phyloP scores from a whole-genome alignment of 2,888 invertebrate species.

The Caenorhabditis uteleia region DNA sequence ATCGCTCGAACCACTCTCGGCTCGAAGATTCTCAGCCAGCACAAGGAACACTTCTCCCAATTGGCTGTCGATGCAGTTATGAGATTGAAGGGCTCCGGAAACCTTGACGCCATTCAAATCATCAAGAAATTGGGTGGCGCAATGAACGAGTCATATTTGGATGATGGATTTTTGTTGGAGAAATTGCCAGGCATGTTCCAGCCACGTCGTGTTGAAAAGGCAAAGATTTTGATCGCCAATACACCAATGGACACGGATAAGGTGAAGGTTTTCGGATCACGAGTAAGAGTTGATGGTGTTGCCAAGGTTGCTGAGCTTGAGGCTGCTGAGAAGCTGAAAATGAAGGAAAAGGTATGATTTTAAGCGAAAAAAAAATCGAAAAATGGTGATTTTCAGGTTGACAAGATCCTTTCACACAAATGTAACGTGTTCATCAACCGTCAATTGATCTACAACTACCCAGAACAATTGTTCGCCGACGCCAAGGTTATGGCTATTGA shows the following conservation, averaged over 20 bases:
- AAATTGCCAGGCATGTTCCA: conserved; percentile 97
- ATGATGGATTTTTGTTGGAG: conserved; percentile 86
- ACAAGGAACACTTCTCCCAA: conserved; percentile 93
- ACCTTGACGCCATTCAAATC: conserved; percentile 92
- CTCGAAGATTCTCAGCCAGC: conserved; percentile 95
- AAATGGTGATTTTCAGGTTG: too few species aligned
- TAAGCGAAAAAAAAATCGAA: too few species aligned
- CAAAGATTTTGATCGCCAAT: conserved; percentile 94
- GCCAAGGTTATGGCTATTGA: conserved; percentile 96
- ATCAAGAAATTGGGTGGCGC: conserved; percentile 95
- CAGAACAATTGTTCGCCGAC: conserved; percentile 98
- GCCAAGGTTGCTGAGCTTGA: conserved; percentile 93
- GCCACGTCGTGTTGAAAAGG: conserved; percentile 92
- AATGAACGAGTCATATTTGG: conserved; percentile 91
- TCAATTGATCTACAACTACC: conserved; percentile 99
- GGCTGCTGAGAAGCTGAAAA: conserved; percentile 96
- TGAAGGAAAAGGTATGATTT: conserved; percentile 99
- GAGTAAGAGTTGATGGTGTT: conserved; percentile 76
- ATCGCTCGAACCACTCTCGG: conserved; percentile 96
- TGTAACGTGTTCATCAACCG: conserved; percentile 98
- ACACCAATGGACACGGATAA: conserved; percentile 99
- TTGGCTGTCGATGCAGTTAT: conserved; percentile 93
- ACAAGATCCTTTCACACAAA: conserved; percentile 89
- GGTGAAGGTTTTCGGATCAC: conserved; percentile 86
- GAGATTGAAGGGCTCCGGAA: conserved; percentile 91